These are phyloP conservation scores for Drosophila mimica DNA, from an alignment of 2,888 invertebrate species.

Conservation along the genomic window DNA sequence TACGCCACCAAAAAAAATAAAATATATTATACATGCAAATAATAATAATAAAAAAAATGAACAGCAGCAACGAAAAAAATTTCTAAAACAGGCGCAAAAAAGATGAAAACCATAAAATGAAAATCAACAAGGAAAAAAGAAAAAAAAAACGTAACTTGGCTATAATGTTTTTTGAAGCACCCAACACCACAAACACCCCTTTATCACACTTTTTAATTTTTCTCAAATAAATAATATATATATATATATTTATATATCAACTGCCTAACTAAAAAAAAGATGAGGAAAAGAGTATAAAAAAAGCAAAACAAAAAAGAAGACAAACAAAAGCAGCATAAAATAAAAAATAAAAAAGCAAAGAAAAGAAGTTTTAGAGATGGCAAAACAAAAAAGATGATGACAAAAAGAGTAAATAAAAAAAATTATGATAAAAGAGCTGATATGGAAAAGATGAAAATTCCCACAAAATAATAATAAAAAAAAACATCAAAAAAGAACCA, in stretches of 20 bases:
- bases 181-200: conserved; percentile 81
- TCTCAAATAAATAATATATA: conserved; percentile 47
- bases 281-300: conserved; percentile 48
- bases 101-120: conserved; percentile 65
- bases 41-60: conserved; percentile 61
- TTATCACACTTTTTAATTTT: conserved; percentile 83
- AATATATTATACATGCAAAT: conserved; percentile 54
- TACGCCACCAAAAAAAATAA: conserved; percentile 64
- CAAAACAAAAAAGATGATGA: conserved; percentile 53
- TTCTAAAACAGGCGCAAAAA: conserved; percentile 70
- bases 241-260: conserved; percentile 45
- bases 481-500: conserved; percentile 52
- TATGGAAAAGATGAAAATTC: conserved; percentile 63
- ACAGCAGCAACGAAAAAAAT: conserved; percentile 67
- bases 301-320: conserved; percentile 49
- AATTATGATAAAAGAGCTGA: conserved; percentile 53
- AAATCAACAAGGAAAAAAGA: conserved; percentile 61
- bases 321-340: conserved; percentile 62
- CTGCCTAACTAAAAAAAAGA: conserved; percentile 55
- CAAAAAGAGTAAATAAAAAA: conserved; percentile 49
- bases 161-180: conserved; percentile 85
- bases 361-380: conserved; percentile 63
- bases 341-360: conserved; percentile 46
- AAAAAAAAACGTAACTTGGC: conserved; percentile 73
- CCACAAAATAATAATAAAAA: conserved; percentile 56